Conservation (phyloP, 2,797 vertebrate genomes). For the Phoeniculus purpureus region DNA sequence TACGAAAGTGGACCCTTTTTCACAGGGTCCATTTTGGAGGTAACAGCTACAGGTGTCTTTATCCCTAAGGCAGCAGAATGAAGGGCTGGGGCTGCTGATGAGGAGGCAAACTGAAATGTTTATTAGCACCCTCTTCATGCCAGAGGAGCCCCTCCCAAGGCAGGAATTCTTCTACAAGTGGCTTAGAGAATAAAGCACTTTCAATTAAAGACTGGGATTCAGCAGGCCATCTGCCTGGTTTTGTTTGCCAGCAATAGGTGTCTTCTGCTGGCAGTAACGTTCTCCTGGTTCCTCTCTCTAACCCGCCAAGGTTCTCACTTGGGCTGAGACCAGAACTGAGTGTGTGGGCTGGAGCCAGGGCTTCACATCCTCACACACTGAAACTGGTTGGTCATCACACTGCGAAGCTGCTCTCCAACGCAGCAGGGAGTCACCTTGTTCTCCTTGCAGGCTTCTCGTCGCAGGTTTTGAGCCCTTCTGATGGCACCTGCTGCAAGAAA, state of each 20-base stretch:
- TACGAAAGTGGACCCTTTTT: background rate
- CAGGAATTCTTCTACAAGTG: conserved; percentile 52
- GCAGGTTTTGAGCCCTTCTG: rapidly evolving
- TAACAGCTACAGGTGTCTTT: background rate
- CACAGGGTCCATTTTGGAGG: background rate
- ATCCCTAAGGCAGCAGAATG: background rate
- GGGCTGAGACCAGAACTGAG: background rate
- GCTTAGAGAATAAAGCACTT: conserved; percentile 45
- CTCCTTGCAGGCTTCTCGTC: background rate
- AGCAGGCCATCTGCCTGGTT: conserved; percentile 54
- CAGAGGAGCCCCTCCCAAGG: conserved; percentile 28
- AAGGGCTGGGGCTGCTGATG: background rate
- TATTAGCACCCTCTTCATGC: conserved; percentile 27
- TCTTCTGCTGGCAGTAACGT: conserved; percentile 24
- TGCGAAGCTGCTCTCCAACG: background rate
- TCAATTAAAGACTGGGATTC: conserved; percentile 54
- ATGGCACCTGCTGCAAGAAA: background rate
- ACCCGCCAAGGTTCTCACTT: background rate
- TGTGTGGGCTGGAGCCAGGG: background rate
- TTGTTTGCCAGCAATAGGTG: conserved; percentile 62
- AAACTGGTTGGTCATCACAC: background rate
- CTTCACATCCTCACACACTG: background rate
- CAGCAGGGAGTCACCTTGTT: background rate
- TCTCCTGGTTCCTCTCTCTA: background rate
- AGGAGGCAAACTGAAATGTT: background rate